Base-by-base conservation (phyloP, 30 jellyfish, hydroid and myxozoan species). In the Hydractinia echinata region DNA sequence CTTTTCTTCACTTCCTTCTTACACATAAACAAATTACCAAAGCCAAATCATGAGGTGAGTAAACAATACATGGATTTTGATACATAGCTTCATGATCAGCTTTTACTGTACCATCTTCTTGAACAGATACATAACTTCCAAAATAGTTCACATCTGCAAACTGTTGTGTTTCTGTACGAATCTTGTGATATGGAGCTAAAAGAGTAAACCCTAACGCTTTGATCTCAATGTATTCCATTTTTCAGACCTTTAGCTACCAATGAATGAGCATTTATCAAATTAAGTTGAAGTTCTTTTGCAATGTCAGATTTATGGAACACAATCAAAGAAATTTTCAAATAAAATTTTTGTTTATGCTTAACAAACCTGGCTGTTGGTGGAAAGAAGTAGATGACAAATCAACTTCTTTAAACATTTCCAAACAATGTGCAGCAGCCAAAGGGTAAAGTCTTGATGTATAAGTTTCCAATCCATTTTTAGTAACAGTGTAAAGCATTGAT, bases 401-500 rank as follows among this genome's bases (percentile, higher is more conserved):
- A 8, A 19, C 60, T 9, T 7, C 14, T 9, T 11, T 9, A 58
- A 19, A 71, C 67, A n/a, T 71, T 15, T 30, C 30, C 11, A 8
- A 19, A n/a, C 76, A 77, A 52, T 74, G 73, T 19, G 50, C 83
- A 8, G 95, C 86, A 14, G 98, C 96, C 51, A 92, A 77, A 8
- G 99, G 62, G 79, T 93, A 93, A 53, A 93, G 87, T 56, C 99
- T 80, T 5, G 95, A 78, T 7, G 99, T 87, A 85, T 87, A 93
- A 7, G 95, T 83, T 62, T 87, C 99, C 10, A 93, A 82, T 14
- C 99, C 99, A 81, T 84, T 87, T 48, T 52, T 82, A 21, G 96
- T 93, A 60, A 93, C 61, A 51, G 82, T 87, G 68, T 87, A 74
- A 20, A 93, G 94, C 72, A 83, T 55, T 10, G 85, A 74, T 55